Base-by-base conservation (phyloP, 35 echinoderm and acorn worm species). In the Amphiura filiformis region DNA sequence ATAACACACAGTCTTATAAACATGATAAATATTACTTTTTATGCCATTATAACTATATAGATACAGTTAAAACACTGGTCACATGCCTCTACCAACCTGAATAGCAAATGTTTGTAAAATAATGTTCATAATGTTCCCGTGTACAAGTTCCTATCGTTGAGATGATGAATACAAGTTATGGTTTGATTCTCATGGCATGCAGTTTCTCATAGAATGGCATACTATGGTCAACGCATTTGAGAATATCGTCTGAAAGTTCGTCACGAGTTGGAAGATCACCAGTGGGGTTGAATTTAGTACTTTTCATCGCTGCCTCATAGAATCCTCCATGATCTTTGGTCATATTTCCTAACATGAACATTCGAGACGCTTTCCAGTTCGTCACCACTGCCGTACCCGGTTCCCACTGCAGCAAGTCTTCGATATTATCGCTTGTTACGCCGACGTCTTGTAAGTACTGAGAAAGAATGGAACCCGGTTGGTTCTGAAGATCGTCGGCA, bases 401-500 rank as follows among this genome's bases (percentile, higher is more conserved):
- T 9, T 90, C 88, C 88, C 88, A 90, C 4, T 36, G 39, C 23
- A 90, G 44, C 37, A 90, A 18, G 36, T 76, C 37, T 30, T 84
- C 80, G 26, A 70, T 70, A 30, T 70, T 70, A 34, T 41, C 64
- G 40, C 82, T 84, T 26, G 56, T 75, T 3, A 90, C 70, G 20
- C 81, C 88, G 15, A 90, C 22, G 37, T 36, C 70, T 32, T 82
- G 38, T 20, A 80, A 90, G 80, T 70, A 83, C 38, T 82, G 57
- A 22, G 56, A 65, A 26, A 90, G 57, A 15, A 90, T 84, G 26
- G 36, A 80, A 38, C 36, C 80, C 31, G 88, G 88, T 26, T 90
- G 32, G 28, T 42, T 37, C 31, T 76, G 88, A 20, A 90, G 39
- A 80, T 90, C 88, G 31, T 90, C 88, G 14, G 88, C 56, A 36